Evolutionary conservation across 2,797 vertebrate species (phyloP).

Genomic region (Tapera naevia): DNA sequence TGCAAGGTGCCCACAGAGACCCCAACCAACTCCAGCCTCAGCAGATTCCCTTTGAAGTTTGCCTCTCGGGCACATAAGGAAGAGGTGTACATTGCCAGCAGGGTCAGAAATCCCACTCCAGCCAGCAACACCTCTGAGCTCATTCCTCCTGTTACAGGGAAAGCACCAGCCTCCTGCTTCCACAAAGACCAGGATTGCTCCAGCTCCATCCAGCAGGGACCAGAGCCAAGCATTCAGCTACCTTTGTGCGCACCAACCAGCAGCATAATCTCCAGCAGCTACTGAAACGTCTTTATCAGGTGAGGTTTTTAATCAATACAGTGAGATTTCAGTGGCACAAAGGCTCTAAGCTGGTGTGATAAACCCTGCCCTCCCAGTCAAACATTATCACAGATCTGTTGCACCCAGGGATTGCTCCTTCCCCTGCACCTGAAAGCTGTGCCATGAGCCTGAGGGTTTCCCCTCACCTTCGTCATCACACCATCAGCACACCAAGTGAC

Average conservation of each 20-base stretch:
- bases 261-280: background rate
- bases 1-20: rapidly evolving
- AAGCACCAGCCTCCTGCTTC: background rate
- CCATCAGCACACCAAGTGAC: background rate
- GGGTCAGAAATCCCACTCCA: background rate
- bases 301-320: background rate
- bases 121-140: background rate
- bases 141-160: background rate
- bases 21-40: background rate
- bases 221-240: background rate
- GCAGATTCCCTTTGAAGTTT: background rate
- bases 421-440: background rate
- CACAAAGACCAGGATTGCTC: rapidly evolving
- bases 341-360: rapidly evolving
- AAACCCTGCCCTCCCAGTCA: background rate
- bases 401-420: background rate
- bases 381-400: background rate
- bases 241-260: background rate
- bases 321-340: background rate
- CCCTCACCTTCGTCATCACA: rapidly evolving
- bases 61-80: rapidly evolving
- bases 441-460: background rate
- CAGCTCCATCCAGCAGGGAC: background rate
- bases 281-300: rapidly evolving
- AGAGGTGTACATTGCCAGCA: background rate